Base-by-base conservation (phyloP, 2,888 invertebrate genomes). In the Drosophila formosana region DNA sequence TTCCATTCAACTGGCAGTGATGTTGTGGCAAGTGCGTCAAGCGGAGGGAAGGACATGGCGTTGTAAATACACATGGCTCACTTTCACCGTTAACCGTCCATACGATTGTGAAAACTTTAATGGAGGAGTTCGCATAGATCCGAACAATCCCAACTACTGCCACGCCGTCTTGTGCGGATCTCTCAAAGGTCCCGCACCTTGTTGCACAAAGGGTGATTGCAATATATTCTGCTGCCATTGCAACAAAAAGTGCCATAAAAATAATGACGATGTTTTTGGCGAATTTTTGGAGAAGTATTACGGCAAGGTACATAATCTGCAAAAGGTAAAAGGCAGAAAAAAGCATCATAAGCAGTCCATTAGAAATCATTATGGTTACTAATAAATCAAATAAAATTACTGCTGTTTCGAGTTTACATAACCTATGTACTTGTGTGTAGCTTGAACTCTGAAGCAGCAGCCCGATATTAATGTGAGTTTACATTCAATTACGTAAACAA, bases 401-500 rank as follows among this genome's bases (percentile, higher is more conserved):
- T 18, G 18, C 18, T 18, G 18, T 18, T 18, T 18, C 2, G 18
- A 18, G 18, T 18, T 18, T 18, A 18, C 18, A 18, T 18, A 18
- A 18, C 18, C 18, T 18, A 18, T 18, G 18, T 18, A 18, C 18
- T 18, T 18, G 18, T 18, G n/a, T n/a, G n/a, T n/a, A n/a, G n/a
- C n/a, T n/a, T n/a, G n/a, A n/a, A n/a, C n/a, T n/a, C n/a, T n/a
- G 18, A 28, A 5, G 5, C 28, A 0, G 28, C 28, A 28, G 47
- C 46, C 9, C 9, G 37, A 46, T 64, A 23, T 46, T 37, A 57
- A 52, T 41, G 41, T 53, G 25, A 30, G 34, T 34, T 34, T 34
- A 56, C 39, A 60, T 60, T 66, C 32, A 77, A 77, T 57, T 66
- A 46, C 37, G 39, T 30, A 30, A 70, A 50, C 41, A 51, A 23